Percentiles rank a stretch among this genome's conserved stretches.
These are phyloP conservation scores for Bombyx huttoni DNA, from an alignment of 2,888 invertebrate genomes.

Conservation along the genomic window DNA sequence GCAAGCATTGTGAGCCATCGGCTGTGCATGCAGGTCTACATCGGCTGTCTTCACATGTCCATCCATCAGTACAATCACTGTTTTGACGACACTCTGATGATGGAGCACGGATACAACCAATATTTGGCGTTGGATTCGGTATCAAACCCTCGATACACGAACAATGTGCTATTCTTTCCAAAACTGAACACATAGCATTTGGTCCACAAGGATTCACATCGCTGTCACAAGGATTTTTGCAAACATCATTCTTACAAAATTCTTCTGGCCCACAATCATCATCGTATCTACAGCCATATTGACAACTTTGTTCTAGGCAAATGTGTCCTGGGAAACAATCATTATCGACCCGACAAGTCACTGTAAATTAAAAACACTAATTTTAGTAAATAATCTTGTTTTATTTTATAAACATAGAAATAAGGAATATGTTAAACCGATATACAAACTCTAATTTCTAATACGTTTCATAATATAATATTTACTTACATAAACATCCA, in stretches of 20 bases:
- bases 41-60: constrained; percentile 79
- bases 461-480: background rate
- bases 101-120: constrained; percentile 88
- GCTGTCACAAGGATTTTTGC: constrained; percentile 80
- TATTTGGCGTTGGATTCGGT: constrained; percentile 89
- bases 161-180: constrained; percentile 86
- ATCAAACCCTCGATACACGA: constrained; percentile 85
- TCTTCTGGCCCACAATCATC: constrained; percentile 90
- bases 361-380: constrained; percentile 36
- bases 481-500: constrained; percentile 81
- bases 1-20: constrained; percentile 79
- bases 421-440: too few species aligned
- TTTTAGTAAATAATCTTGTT: too few species aligned
- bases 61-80: constrained; percentile 80
- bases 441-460: too few species aligned
- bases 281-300: constrained; percentile 87
- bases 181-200: constrained; percentile 84
- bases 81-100: constrained; percentile 82
- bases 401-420: too few species aligned
- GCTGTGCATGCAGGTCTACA: constrained; percentile 86
- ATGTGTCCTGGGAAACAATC: constrained; percentile 94
- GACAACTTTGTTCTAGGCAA: constrained; percentile 87
- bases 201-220: constrained; percentile 85
- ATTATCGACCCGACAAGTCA: constrained; percentile 91
- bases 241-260: constrained; percentile 85